A percentile compares a stretch with the other conserved stretches of the same genome.
Evolutionary conservation across 2,888 invertebrate genomes (phyloP).

Genomic region (Zygogramma bicolorata): DNA sequence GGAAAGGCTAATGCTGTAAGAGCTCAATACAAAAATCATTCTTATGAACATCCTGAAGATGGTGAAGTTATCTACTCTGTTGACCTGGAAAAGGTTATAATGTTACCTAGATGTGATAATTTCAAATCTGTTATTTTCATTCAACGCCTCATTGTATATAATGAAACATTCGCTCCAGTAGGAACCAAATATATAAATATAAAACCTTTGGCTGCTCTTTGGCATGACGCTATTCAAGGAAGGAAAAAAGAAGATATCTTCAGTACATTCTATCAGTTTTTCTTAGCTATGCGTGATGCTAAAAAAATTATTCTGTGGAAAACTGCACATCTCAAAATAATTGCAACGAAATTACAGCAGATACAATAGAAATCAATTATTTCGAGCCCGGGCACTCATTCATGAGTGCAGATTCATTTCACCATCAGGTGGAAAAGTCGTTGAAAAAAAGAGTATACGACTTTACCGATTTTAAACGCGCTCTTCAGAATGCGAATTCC

Average conservation of each 20-base stretch:
- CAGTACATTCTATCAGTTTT: slow-evolving; percentile 33
- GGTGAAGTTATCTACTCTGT: not conserved
- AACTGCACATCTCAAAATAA: slow-evolving; percentile 46
- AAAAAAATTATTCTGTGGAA: slow-evolving; percentile 38
- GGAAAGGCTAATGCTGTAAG: not conserved
- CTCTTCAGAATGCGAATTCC: slow-evolving; percentile 16
- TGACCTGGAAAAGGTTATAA: slow-evolving; percentile 20
- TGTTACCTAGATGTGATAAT: not conserved
- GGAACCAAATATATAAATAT: not conserved
- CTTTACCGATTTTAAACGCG: slow-evolving; percentile 30
- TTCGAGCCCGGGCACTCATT: slow-evolving; percentile 47
- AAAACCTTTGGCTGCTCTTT: slow-evolving; percentile 38
- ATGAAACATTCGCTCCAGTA: not conserved
- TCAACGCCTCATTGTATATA: not conserved
- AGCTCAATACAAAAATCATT: not conserved
- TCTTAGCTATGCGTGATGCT: slow-evolving; percentile 21
- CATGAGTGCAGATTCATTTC: slow-evolving; percentile 41
- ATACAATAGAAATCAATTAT: slow-evolving; percentile 36
- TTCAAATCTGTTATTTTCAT: slow-evolving; percentile 11
- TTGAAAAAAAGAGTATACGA: slow-evolving; percentile 26
- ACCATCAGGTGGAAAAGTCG: slow-evolving; percentile 32
- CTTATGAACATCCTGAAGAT: slow-evolving; percentile 2
- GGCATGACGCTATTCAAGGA: slow-evolving; percentile 50
- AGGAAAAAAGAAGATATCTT: slow-evolving; percentile 45
- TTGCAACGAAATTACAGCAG: slow-evolving; percentile 27